Evolutionary conservation across 1,140 invertebrate species (phyloP).

Genomic region (Nylanderia fulva): DNA sequence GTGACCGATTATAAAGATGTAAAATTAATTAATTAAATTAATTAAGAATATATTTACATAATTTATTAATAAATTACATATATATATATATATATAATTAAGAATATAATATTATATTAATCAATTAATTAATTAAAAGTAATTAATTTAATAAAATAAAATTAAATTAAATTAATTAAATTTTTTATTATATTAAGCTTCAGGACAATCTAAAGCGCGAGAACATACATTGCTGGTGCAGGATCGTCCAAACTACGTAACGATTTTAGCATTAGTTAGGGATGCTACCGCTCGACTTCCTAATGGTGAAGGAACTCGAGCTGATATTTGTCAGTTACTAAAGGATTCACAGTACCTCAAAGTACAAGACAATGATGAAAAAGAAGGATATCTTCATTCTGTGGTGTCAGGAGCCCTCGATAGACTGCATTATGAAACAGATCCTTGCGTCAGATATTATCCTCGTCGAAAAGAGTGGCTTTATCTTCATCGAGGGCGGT

Average conservation of each 20-base stretch:
- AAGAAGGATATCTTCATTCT: constrained; percentile 89
- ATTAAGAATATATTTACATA: too few relatives aligned
- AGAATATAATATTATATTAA: too few relatives aligned
- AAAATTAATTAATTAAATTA: constrained; percentile 11
- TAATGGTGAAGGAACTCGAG: constrained; percentile 96
- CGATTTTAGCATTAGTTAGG: constrained; percentile 95
- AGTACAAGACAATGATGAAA: constrained; percentile 89
- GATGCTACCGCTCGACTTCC: constrained; percentile 97
- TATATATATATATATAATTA: too few relatives aligned
- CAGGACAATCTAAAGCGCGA: constrained; percentile 89
- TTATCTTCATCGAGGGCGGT: constrained; percentile 92
- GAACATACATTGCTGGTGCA: constrained; percentile 94
- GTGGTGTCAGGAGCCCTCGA: constrained; percentile 96
- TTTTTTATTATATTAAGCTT: constrained; percentile 76
- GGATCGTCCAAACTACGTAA: constrained; percentile 95
- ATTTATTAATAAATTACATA: too few relatives aligned
- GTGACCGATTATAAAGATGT: too few relatives aligned
- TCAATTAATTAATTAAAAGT: too few relatives aligned
- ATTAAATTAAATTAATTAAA: constrained; percentile 27
- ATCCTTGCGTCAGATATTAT: constrained; percentile 97
- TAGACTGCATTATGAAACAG: constrained; percentile 94
- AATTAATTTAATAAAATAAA: too few relatives aligned
- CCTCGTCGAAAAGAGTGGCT: constrained; percentile 96
- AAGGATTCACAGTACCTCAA: constrained; percentile 95
- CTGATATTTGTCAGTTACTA: constrained; percentile 94